Conservation (phyloP, 2,888 invertebrate genomes). For the Melipona bicolor region DNA sequence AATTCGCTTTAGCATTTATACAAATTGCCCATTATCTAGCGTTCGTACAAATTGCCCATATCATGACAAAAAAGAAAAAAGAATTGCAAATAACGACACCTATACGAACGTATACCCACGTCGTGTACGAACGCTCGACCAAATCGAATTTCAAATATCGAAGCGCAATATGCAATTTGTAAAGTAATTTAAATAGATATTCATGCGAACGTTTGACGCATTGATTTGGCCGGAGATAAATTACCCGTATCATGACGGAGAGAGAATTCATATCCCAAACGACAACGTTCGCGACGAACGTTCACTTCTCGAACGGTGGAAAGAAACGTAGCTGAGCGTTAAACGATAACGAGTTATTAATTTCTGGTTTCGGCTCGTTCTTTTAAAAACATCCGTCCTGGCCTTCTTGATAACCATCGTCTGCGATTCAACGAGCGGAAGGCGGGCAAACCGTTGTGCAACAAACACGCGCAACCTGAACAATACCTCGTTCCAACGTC, state of each 20-base stretch:
- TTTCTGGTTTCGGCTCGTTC: slow-evolving; percentile 47
- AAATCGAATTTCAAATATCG: background rate
- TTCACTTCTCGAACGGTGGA: background rate
- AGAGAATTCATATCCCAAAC: background rate
- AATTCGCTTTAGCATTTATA: too few species aligned
- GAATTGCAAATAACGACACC: too few species aligned
- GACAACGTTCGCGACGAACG: background rate
- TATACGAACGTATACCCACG: too few species aligned
- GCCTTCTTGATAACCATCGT: slow-evolving; percentile 59
- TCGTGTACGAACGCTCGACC: too few species aligned
- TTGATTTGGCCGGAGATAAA: background rate
- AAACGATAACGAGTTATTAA: slow-evolving; percentile 41
- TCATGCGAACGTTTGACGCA: background rate
- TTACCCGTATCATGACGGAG: background rate
- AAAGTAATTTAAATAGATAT: background rate
- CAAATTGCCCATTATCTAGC: too few species aligned
- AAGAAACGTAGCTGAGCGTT: slow-evolving; percentile 14
- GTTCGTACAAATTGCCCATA: too few species aligned
- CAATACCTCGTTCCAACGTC: slow-evolving; percentile 47
- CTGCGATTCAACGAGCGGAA: slow-evolving; percentile 52
- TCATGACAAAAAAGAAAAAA: too few species aligned
- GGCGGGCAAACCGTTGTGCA: slow-evolving; percentile 60
- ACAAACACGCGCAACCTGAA: slow-evolving; percentile 53
- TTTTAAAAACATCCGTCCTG: slow-evolving; percentile 34
- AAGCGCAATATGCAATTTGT: background rate